Evolutionary conservation across 2,797 vertebrate species (phyloP), one percentile per base, ranked within the genome.

Genomic region (Oreochromis grahami): DNA sequence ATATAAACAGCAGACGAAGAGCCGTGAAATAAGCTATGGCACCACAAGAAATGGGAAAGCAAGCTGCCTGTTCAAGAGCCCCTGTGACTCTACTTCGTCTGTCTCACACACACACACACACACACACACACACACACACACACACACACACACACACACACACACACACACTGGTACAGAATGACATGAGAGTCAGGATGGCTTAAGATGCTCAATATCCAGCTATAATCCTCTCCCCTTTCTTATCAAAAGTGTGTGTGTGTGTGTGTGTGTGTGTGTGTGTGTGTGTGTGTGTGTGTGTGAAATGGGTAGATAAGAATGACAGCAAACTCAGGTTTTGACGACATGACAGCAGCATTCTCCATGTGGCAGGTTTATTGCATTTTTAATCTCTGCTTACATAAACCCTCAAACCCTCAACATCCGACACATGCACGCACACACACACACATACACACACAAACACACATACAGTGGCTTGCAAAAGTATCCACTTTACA

Each of bases 311-410:
- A 85, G 92, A 92, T 90, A 90, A 78, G 84, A 90, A 80, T 93
- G 91, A 88, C 86, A 86, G 87, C 4, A 2, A 3, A 51, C 76
- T 91, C 78, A 79, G 43, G 87, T 87, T 68, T 68, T 93, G 89
- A 88, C 11, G 72, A 55, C 45, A 92, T 93, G 94, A 96, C 93
- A 94, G 93, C 82, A 82, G 79, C 86, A 89, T 93, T 94, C 89
- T 90, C 89, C 74, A 60, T 87, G 91, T 96, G 96, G 96, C 94
- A 96, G 93, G 86, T 96, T 96, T 96, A 96, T 96, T 96, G 94
- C 94, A 95, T 96, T 94, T 95, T 85, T 95, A 95, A 96, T 95
- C 90, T 94, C 93, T 93, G 92, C 93, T 95, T 95, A 94, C 90
- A 92, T 91, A 93, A 94, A 91, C 87, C 63, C 11, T 48, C 82